Evolutionary conservation across 2,797 vertebrate species (phyloP), one percentile per base, ranked within the genome.

Genomic region (Setipinna tenuifilis): DNA sequence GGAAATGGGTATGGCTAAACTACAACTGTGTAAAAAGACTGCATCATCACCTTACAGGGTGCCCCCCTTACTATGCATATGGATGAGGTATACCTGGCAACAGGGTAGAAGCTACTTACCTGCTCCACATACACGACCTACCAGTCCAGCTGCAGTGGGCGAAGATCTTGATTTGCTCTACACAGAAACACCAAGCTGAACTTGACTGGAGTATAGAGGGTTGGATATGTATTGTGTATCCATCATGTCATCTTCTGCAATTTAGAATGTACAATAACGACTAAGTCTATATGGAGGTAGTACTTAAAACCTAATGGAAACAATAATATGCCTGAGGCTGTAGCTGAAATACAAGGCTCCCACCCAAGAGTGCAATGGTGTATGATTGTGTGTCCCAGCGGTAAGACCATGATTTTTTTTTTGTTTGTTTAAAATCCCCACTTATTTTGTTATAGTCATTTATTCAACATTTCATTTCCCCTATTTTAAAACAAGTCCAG

Each of bases 401-500:
- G 71, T 71, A 78, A 41, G 71, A 78, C 31, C 71, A 78, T 78
- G 59, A 65, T 84, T 82, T 48, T 81, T 41, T 21, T 31, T 78
- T 80, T n/a, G 83, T 83, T 61, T 86, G 87, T 88, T 83, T 82
- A 88, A 88, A 54, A 78, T 44, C 83, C 87, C 62, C 68, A 61
- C 59, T 83, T 58, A 82, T 86, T 88, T 88, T 84, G 87, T 89
- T 86, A 90, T 85, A 88, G 89, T 89, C 85, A 90, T 88, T 89
- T 88, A 89, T 87, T 82, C 93, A 93, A 92, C 91, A 93, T 92
- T 87, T 90, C 87, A 86, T 71, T 93, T 92, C 90, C 75, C 82
- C 85, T 92, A 92, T 93, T 95, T 95, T 87, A 96, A 96, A 96
- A 95, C 90, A 93, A 95, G 95, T 96, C 94, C 93, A 93, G 93